Conservation (phyloP, 2,888 invertebrate genomes). For the Apomyelois bistriatella region DNA sequence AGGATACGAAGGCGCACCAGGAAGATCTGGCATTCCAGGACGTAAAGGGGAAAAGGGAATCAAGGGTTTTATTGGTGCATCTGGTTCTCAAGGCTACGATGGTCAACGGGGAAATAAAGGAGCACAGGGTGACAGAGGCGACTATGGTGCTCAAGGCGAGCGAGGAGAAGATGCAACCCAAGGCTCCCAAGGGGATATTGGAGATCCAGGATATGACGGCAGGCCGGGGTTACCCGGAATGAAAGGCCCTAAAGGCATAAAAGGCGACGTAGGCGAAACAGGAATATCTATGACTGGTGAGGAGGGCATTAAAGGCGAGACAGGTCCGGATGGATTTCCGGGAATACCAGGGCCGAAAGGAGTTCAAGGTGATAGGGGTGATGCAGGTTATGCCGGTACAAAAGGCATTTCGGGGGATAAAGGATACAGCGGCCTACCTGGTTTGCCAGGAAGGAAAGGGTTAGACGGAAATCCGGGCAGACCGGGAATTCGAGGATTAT, state of each 20-base stretch:
- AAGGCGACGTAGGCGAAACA: slow-evolving; percentile 80
- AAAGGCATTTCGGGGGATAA: slow-evolving; percentile 73
- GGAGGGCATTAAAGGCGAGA: slow-evolving; percentile 79
- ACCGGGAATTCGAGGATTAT: slow-evolving; percentile 73
- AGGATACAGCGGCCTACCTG: slow-evolving; percentile 75
- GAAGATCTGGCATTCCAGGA: slow-evolving; percentile 62
- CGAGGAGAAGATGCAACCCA: slow-evolving; percentile 53
- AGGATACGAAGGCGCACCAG: slow-evolving; percentile 53
- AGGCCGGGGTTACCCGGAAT: slow-evolving; percentile 59
- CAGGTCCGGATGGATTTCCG: slow-evolving; percentile 81
- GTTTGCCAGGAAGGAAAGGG: slow-evolving; percentile 80
- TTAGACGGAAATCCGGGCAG: slow-evolving; percentile 49
- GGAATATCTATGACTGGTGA: slow-evolving; percentile 72
- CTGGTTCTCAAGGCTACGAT: slow-evolving; percentile 40
- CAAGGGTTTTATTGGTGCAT: slow-evolving; percentile 39
- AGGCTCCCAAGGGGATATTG: slow-evolving; percentile 23
- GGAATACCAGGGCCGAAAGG: slow-evolving; percentile 56
- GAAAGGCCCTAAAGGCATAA: slow-evolving; percentile 63
- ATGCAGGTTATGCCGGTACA: slow-evolving; percentile 75
- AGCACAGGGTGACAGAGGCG: slow-evolving; percentile 72
- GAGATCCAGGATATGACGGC: slow-evolving; percentile 74
- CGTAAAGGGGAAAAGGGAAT: slow-evolving; percentile 43
- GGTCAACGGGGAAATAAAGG: slow-evolving; percentile 68
- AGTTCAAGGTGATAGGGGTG: slow-evolving; percentile 62
- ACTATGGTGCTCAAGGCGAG: slow-evolving; percentile 60